Base-by-base conservation (phyloP, 2,888 invertebrate species). In the Ptycholaimellus sp. region DNA sequence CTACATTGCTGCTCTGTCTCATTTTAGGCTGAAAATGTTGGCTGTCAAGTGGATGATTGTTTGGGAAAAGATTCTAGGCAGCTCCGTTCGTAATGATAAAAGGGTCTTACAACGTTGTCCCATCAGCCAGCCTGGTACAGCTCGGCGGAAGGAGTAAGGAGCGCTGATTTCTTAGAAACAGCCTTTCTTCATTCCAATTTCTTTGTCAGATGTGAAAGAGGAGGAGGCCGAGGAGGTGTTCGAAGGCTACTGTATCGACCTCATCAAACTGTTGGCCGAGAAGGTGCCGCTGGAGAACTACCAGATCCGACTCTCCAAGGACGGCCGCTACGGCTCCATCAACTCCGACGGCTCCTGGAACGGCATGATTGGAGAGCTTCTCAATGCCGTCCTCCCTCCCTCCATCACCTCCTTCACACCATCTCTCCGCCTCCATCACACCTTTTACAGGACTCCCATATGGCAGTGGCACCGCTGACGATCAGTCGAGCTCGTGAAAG, bases 381-480 rank as follows among this genome's bases (percentile, higher is more conserved):
- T 63, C 9, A 23, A 23, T 13, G 25, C 6, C 25, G 25, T 23
- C 25, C 7, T 23, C 25, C 13, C 6, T 23, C 25, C 7, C 25
- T 23, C 13, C 20, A 44, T 34, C 18, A 31, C 37, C 13, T 23
- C 25, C 7, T 23, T 23, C n/a, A n/a, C n/a, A n/a, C n/a, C n/a
- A n/a, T n/a, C n/a, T n/a, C n/a, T n/a, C n/a, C n/a, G n/a, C n/a
- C 25, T 9, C 25, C 6, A 23, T 23, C 13, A 23, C 13, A 23
- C 17, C 35, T 40, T 40, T 50, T 67, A 32, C 65, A 87, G 85
- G 81, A 82, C 65, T 83, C 82, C 22, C 83, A 87, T 59, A 71
- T 90, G 56, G 81, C 82, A 3, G 74, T 90, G 42, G 83, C 83
- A 22, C 76, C 85, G 30, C 70, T 90, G 65, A 82, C 82, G 27